phyloP scores from a whole-genome alignment of 2,888 invertebrate species.

The Euplagia quadripunctaria region DNA sequence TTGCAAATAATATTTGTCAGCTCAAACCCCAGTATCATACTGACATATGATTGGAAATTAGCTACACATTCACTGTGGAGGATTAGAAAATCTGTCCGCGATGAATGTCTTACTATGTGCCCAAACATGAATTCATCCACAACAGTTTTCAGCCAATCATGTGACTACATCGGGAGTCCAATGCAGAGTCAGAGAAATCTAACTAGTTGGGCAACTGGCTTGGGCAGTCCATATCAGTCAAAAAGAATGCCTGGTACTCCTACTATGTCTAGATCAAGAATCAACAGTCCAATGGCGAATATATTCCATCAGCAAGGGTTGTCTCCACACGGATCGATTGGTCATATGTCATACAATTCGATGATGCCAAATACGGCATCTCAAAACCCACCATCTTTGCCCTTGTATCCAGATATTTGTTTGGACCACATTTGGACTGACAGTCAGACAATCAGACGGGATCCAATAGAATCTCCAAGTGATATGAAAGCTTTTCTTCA shows the following conservation, averaged over 20 bases:
- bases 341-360: constrained; percentile 79
- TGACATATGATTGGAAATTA: constrained; percentile 92
- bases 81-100: constrained; percentile 91
- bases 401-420: constrained; percentile 94
- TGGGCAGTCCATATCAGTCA: constrained; percentile 79
- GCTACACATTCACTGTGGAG: constrained; percentile 94
- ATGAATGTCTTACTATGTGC: constrained; percentile 90
- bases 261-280: constrained; percentile 65
- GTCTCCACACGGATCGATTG: constrained; percentile 81
- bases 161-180: constrained; percentile 77
- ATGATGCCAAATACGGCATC: constrained; percentile 81
- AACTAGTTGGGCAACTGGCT: constrained; percentile 72
- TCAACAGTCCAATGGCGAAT: constrained; percentile 82
- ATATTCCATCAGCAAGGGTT: constrained; percentile 81
- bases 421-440: constrained; percentile 97
- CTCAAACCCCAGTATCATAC: constrained; percentile 92
- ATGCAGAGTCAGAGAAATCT: constrained; percentile 76
- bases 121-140: constrained; percentile 82
- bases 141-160: constrained; percentile 78
- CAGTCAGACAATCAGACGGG: constrained; percentile 76
- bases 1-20: constrained; percentile 92
- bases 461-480: constrained; percentile 69
- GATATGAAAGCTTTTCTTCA: constrained; percentile 92
- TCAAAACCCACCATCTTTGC: constrained; percentile 87
- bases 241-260: constrained; percentile 71